A percentile compares a stretch with the other conserved stretches of the same genome.
Conservation (phyloP, 2,113 vertebrate species). For the Leptodactylus fuscus region DNA sequence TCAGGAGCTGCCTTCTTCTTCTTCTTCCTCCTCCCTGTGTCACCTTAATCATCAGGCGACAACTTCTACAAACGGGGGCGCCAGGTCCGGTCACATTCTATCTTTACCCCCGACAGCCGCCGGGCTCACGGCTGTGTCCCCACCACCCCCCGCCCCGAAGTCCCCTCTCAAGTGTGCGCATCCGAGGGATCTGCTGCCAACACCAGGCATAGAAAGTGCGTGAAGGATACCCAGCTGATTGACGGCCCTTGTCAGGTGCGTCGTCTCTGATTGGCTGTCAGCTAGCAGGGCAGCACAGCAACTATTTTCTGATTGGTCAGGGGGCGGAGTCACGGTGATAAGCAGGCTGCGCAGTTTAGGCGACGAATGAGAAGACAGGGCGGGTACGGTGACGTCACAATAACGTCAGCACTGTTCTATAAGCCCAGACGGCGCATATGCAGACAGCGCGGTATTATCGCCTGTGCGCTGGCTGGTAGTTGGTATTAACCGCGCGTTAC, state of each 20-base stretch:
- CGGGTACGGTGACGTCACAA: not conserved
- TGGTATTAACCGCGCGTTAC: no score
- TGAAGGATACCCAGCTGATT: slow-evolving; percentile 54
- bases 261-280: slow-evolving; percentile 56
- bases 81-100: not conserved
- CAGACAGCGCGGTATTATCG: not conserved
- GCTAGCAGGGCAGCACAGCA: slow-evolving; percentile 64
- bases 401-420: not conserved
- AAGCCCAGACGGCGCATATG: not conserved
- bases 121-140: not conserved
- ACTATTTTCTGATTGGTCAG: slow-evolving; percentile 66
- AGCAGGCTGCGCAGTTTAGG: not conserved
- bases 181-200: slow-evolving; percentile 35
- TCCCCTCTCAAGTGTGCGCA: slow-evolving; percentile 52
- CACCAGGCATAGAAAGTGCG: slow-evolving; percentile 42
- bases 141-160: not conserved
- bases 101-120: not conserved
- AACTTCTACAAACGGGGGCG: not conserved
- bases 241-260: slow-evolving; percentile 58
- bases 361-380: slow-evolving; percentile 24
- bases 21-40: not conserved
- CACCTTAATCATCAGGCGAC: not conserved
- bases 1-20: not conserved
- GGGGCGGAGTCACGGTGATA: slow-evolving; percentile 8
- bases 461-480: not conserved